A percentile compares a stretch with the other conserved stretches of the same genome.
These are phyloP conservation scores for Pristionchus pacificus DNA, from an alignment of 1,140 invertebrate species.

Conservation along the genomic window DNA sequence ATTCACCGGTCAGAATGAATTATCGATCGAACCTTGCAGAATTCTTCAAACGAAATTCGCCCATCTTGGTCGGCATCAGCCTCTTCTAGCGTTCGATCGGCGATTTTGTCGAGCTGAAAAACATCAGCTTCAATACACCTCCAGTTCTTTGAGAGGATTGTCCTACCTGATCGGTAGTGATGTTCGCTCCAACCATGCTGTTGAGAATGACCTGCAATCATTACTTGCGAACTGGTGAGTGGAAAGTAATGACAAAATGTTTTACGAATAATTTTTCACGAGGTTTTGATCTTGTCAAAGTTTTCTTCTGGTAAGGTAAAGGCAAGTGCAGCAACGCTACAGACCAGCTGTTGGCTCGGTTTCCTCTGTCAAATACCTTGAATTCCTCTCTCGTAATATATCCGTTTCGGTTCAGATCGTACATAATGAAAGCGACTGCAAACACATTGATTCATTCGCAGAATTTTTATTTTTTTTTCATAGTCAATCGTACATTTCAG, in stretches of 20 bases:
- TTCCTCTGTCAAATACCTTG: no score
- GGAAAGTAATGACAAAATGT: not conserved
- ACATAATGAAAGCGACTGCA: conserved; percentile 98
- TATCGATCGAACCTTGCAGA: conserved; percentile 85
- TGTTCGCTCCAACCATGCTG: conserved; percentile 99
- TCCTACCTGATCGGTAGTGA: conserved; percentile 70
- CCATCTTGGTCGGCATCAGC: conserved; percentile 92
- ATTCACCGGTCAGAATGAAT: conserved; percentile 14
- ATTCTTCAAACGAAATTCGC: conserved; percentile 96
- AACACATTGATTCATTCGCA: not conserved
- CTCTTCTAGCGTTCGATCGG: conserved; percentile 85
- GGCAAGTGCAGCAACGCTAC: no score
- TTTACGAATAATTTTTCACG: no score
- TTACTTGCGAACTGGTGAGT: not conserved
- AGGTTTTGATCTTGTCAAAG: no score
- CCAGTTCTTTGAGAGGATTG: not conserved
- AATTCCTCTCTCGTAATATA: conserved; percentile 93
- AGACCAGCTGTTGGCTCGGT: no score
- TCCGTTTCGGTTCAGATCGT: conserved; percentile 95
- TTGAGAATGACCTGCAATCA: conserved; percentile 66
- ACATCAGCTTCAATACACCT: no score
- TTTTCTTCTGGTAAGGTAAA: no score
- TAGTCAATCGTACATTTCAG: conserved; percentile 77
- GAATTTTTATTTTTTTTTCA: no score
- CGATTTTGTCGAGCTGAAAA: conserved; percentile 62